These are phyloP conservation scores for Dipodomys merriami DNA, from an alignment of 2,113 vertebrate species.

Conservation along the genomic window DNA sequence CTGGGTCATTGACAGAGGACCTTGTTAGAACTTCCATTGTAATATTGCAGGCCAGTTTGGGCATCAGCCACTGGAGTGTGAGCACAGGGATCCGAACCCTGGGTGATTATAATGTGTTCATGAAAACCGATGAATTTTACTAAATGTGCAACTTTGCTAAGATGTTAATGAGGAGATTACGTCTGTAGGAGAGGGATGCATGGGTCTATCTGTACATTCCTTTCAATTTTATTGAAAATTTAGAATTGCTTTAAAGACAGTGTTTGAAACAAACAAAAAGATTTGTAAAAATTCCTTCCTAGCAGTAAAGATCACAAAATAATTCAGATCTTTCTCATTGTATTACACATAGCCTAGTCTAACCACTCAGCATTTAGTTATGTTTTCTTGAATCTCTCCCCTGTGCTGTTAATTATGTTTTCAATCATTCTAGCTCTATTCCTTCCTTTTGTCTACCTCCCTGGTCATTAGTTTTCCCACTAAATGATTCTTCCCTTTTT, in stretches of 20 bases:
- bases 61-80: not conserved
- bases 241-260: not conserved
- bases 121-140: not conserved
- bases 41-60: not conserved
- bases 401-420: not conserved
- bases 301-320: not conserved
- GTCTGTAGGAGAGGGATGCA: not conserved
- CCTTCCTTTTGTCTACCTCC: not conserved
- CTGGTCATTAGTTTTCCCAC: not conserved
- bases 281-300: not conserved
- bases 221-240: not conserved
- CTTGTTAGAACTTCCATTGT: not conserved
- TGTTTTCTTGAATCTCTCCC: not conserved
- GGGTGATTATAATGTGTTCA: not conserved
- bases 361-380: not conserved
- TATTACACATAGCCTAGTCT: not conserved
- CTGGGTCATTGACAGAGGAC: not conserved
- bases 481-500: constrained; percentile 15
- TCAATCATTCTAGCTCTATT: not conserved
- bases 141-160: not conserved
- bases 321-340: not conserved
- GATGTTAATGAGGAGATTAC: not conserved
- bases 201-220: not conserved
- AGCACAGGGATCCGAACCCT: not conserved
- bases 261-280: not conserved